Percentiles rank a stretch among this genome's conserved stretches.
Evolutionary conservation across 1,140 invertebrate genomes (phyloP).

Genomic region (Amphibalanus amphitrite): DNA sequence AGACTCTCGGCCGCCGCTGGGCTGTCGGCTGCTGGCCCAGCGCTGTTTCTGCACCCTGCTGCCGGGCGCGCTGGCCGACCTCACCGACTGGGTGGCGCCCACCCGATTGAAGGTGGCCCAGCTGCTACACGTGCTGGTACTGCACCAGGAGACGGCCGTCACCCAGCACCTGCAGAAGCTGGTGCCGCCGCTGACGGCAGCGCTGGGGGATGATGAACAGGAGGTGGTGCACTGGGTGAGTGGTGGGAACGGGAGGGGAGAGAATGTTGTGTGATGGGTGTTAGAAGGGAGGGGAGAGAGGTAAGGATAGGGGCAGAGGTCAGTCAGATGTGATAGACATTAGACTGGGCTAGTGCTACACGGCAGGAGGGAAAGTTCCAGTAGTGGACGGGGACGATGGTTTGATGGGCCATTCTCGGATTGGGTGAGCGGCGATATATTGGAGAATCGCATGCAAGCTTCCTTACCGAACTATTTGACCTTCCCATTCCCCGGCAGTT

Average conservation of each 20-base stretch:
- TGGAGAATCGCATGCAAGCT: too few relatives aligned
- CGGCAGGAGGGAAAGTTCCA: too few relatives aligned
- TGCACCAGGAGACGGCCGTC: slow-evolving; percentile 28
- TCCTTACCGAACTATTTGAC: too few relatives aligned
- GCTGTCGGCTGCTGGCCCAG: slow-evolving; percentile 28
- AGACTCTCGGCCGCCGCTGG: slow-evolving; percentile 29
- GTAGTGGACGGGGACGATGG: too few relatives aligned
- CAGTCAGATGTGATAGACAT: too few relatives aligned
- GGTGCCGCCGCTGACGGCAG: background rate
- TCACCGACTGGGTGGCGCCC: slow-evolving; percentile 28
- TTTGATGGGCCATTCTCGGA: too few relatives aligned
- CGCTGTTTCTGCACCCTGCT: slow-evolving; percentile 28
- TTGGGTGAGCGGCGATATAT: too few relatives aligned
- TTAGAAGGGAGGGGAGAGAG: too few relatives aligned
- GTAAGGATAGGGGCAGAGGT: too few relatives aligned
- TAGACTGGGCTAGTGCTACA: too few relatives aligned
- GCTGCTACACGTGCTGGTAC: slow-evolving; percentile 25
- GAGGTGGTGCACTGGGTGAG: background rate
- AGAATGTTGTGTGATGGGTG: too few relatives aligned
- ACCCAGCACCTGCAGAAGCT: slow-evolving; percentile 26
- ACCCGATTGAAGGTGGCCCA: slow-evolving; percentile 28
- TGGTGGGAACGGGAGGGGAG: background rate
- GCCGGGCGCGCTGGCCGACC: slow-evolving; percentile 27
- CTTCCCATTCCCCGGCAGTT: too few relatives aligned
- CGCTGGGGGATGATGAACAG: background rate